A percentile compares a stretch with the other conserved stretches of the same genome.
Conservation (phyloP, 1,140 invertebrate species). For the Cotesia chilonis region DNA sequence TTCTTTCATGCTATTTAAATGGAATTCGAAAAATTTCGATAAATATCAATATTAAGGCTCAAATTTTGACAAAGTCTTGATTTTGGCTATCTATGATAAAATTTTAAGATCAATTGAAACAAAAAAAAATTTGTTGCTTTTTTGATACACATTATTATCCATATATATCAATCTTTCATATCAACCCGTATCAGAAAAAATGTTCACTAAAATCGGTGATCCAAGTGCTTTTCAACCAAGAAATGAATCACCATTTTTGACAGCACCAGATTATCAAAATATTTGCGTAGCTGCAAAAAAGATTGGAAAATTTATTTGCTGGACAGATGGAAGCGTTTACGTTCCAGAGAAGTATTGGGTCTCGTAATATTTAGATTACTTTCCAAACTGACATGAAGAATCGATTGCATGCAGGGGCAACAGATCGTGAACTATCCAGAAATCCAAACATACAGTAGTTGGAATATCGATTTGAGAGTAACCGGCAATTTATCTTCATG, state of each 20-base stretch:
- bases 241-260: neutral
- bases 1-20: too few species aligned
- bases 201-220: too few species aligned
- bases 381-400: constrained; percentile 7
- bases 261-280: neutral
- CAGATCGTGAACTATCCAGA: neutral
- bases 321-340: neutral
- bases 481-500: constrained; percentile 10
- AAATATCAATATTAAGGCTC: too few species aligned
- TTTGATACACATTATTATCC: too few species aligned
- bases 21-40: too few species aligned
- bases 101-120: too few species aligned
- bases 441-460: neutral
- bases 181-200: too few species aligned
- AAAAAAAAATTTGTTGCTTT: too few species aligned
- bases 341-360: neutral
- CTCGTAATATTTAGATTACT: constrained; percentile 13
- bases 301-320: constrained; percentile 8
- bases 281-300: neutral
- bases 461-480: constrained; percentile 5
- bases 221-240: too few species aligned
- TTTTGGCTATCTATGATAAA: too few species aligned
- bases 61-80: too few species aligned
- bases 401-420: neutral
- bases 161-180: too few species aligned